Percentiles rank a stretch among this genome's conserved stretches.
Evolutionary conservation across 2,113 vertebrate species (phyloP).

Genomic region (Thalassoma bifasciatum): DNA sequence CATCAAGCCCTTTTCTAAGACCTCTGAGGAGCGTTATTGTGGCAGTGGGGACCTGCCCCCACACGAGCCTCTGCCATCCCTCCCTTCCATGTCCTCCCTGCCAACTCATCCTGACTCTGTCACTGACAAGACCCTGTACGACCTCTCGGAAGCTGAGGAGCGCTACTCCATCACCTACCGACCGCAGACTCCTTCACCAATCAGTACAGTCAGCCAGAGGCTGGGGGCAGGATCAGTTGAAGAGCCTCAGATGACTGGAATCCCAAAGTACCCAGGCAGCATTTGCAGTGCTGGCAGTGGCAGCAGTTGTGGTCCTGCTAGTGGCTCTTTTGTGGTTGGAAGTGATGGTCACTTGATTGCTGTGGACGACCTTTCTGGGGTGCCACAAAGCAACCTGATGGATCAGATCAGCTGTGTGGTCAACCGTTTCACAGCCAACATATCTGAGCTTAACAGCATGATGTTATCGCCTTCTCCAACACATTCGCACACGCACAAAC

Average conservation of each 20-base stretch:
- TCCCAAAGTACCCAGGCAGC: conserved; percentile 86
- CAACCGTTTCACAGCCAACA: conserved; percentile 97
- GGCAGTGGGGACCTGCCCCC: conserved; percentile 74
- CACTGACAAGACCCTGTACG: conserved; percentile 88
- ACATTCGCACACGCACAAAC: conserved; percentile 72
- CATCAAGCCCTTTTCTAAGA: conserved; percentile 98
- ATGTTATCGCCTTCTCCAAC: conserved; percentile 87
- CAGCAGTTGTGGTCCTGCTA: conserved; percentile 75
- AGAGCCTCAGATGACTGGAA: conserved; percentile 85
- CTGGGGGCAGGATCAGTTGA: conserved; percentile 81
- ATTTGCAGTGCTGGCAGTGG: conserved; percentile 76
- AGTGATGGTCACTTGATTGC: conserved; percentile 56
- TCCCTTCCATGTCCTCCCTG: conserved; percentile 73
- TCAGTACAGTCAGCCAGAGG: conserved; percentile 92
- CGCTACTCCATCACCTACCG: conserved; percentile 85
- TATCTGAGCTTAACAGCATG: conserved; percentile 96
- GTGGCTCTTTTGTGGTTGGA: conserved; percentile 39
- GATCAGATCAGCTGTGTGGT: conserved; percentile 99
- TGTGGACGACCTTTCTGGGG: conserved; percentile 74
- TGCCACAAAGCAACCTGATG: conserved; percentile 91
- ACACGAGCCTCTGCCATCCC: conserved; percentile 73
- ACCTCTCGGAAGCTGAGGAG: conserved; percentile 89
- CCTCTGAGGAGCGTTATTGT: conserved; percentile 85
- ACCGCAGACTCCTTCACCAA: conserved; percentile 91
- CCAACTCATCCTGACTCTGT: conserved; percentile 80